Conservation (phyloP, 2,888 invertebrate genomes). For the Caenorhabditis sp. region DNA sequence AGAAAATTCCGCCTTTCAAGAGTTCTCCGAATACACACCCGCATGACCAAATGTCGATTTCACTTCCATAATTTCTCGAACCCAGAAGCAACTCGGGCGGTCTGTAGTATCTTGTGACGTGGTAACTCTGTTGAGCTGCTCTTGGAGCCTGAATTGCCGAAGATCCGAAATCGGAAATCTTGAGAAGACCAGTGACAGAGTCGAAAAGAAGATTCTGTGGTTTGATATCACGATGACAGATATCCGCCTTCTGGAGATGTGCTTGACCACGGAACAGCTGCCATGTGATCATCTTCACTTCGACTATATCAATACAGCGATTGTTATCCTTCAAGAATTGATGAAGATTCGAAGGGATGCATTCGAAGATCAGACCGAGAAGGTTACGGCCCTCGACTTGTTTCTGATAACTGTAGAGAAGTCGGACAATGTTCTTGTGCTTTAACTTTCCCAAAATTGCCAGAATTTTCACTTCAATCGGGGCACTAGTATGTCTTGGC, state of each 20-base stretch:
- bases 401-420: conserved; percentile 92
- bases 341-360: conserved; percentile 70
- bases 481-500: conserved; percentile 51
- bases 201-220: conserved; percentile 98
- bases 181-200: conserved; percentile 91
- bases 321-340: conserved; percentile 61
- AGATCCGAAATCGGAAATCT: conserved; percentile 84
- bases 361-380: conserved; percentile 74
- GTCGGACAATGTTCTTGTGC: conserved; percentile 96
- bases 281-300: conserved; percentile 73
- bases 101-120: conserved; percentile 86
- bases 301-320: conserved; percentile 51
- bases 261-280: conserved; percentile 75
- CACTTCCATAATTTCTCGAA: conserved; percentile 93
- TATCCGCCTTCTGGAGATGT: conserved; percentile 69
- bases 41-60: conserved; percentile 86
- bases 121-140: conserved; percentile 70
- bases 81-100: conserved; percentile 83
- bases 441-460: conserved; percentile 94
- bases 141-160: conserved; percentile 60
- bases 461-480: conserved; percentile 88
- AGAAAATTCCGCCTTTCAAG: conserved; percentile 66
- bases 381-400: conserved; percentile 62
- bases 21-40: conserved; percentile 76
- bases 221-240: conserved; percentile 95